Conservation (phyloP, 37 sponge, comb jelly and placozoan genomes). For the Eunapius fragilis region DNA sequence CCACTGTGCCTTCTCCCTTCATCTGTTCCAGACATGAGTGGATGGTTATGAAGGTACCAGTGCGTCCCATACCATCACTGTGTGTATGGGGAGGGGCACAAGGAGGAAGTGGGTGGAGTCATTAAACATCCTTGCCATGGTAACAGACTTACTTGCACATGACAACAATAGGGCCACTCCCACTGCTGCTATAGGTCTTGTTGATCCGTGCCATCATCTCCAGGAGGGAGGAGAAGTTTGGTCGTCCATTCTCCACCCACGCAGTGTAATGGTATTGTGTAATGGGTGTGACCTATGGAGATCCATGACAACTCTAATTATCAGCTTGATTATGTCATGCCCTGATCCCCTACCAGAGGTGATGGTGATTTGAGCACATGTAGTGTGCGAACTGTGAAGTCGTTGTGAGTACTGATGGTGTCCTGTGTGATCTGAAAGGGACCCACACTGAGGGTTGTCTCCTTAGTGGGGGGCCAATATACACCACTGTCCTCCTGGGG, state of each 20-base stretch:
- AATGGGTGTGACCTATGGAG: constrained; percentile 39
- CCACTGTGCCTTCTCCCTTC: constrained; percentile 88
- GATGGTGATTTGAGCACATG: neutral
- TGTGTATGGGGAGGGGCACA: neutral
- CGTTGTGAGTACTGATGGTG: neutral
- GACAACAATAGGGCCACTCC: constrained; percentile 71
- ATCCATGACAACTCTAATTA: no score
- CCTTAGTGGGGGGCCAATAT: neutral
- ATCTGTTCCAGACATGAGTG: constrained; percentile 79
- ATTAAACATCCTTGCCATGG: neutral
- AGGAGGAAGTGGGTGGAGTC: neutral
- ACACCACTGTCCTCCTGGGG: neutral
- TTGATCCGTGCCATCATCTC: constrained; percentile 85
- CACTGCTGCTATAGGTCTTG: constrained; percentile 80
- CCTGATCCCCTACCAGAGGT: neutral
- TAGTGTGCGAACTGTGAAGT: neutral
- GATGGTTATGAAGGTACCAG: constrained; percentile 84
- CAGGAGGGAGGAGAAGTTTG: constrained; percentile 63
- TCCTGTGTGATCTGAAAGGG: neutral
- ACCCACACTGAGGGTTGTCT: neutral
- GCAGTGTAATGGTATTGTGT: constrained; percentile 89
- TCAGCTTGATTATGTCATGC: no score
- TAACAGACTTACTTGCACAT: constrained; percentile 81
- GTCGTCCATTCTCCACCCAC: constrained; percentile 86
- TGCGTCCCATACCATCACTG: constrained; percentile 89